Evolutionary conservation across 2,797 vertebrate species (phyloP).

Genomic region (Pseudotriccus pelzelni): DNA sequence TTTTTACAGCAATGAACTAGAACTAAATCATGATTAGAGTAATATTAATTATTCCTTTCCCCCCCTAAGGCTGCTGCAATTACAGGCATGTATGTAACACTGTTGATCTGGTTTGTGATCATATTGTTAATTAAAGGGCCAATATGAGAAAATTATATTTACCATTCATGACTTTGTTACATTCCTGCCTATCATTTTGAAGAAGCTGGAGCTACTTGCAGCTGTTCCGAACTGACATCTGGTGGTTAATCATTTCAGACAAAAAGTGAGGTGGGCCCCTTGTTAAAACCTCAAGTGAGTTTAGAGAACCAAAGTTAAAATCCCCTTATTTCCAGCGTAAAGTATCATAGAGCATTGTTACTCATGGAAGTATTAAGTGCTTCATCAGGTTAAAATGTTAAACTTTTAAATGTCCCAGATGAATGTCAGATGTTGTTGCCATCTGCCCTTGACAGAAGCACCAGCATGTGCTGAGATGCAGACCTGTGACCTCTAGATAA

Average conservation of each 20-base stretch:
- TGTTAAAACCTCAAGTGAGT: background rate
- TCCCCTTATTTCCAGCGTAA: background rate
- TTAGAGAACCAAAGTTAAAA: background rate
- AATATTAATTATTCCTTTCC: background rate
- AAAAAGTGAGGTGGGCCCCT: background rate
- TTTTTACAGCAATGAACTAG: background rate
- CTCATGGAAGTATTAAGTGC: background rate
- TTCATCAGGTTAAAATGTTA: background rate
- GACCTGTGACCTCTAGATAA: constrained; percentile 80
- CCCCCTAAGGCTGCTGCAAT: background rate
- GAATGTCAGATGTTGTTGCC: constrained; percentile 16
- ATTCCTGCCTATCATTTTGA: background rate
- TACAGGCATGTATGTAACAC: background rate
- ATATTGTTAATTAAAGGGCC: background rate
- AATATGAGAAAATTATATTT: background rate
- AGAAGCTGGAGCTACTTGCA: background rate
- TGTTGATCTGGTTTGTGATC: background rate
- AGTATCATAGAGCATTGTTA: background rate
- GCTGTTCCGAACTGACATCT: background rate
- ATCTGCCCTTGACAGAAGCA: constrained; percentile 35
- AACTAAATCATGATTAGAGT: background rate
- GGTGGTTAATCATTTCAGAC: background rate
- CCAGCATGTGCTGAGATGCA: constrained; percentile 53
- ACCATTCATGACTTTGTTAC: background rate
- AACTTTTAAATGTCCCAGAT: constrained; percentile 45